phyloP scores from a whole-genome alignment of 2,113 vertebrate species.

The Anhinga anhinga region DNA sequence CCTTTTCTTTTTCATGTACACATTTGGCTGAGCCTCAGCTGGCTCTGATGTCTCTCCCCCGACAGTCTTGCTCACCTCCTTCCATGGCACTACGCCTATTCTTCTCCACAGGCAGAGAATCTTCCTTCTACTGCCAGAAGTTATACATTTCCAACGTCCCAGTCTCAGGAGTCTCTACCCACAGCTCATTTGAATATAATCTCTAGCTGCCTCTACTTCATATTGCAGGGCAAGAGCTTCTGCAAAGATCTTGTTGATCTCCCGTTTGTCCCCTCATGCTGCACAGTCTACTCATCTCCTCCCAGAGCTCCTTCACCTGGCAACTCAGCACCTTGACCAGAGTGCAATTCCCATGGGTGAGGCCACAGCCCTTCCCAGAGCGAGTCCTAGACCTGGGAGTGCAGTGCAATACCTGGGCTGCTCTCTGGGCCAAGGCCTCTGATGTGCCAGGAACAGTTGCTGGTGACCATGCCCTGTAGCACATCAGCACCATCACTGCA shows the following conservation, averaged over 20 bases:
- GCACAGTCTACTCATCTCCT: background rate
- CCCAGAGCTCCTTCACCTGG: background rate
- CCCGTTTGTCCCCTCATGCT: background rate
- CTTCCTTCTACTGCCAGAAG: background rate
- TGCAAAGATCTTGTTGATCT: background rate
- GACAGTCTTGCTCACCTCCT: background rate
- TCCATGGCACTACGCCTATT: background rate
- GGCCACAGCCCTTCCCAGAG: background rate
- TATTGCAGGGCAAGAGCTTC: background rate
- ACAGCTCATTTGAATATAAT: background rate
- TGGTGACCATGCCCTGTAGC: background rate
- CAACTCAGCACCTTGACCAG: background rate
- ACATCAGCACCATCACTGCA: background rate
- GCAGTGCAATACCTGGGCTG: background rate
- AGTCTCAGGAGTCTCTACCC: background rate
- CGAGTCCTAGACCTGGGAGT: accelerated
- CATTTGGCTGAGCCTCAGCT: background rate
- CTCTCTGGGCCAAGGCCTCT: background rate
- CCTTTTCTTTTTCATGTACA: background rate
- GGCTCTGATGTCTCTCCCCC: background rate
- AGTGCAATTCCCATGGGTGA: background rate
- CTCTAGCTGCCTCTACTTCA: background rate
- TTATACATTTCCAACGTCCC: background rate
- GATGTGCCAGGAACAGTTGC: background rate
- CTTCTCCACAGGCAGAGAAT: background rate